Evolutionary conservation across 2,797 vertebrate genomes (phyloP).

Genomic region (Bufotes viridis): DNA sequence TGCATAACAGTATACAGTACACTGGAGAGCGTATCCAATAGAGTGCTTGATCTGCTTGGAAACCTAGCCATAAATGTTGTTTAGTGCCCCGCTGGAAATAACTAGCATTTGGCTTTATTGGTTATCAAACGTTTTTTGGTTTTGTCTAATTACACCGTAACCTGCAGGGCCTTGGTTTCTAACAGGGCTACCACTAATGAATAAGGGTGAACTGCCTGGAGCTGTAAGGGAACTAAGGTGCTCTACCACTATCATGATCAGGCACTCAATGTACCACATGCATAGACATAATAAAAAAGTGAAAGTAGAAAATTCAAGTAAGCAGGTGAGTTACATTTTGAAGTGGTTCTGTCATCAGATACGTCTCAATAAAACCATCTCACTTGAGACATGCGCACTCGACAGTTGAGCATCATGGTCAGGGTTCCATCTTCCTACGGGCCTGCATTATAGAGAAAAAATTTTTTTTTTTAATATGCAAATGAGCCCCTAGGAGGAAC

Average conservation of each 20-base stretch:
- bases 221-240: neutral
- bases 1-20: neutral
- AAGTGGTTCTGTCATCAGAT: too few relatives aligned
- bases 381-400: too few relatives aligned
- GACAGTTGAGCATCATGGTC: too few relatives aligned
- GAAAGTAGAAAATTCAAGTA: neutral
- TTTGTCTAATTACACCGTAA: too few relatives aligned
- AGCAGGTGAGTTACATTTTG: neutral
- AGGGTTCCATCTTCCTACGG: too few relatives aligned
- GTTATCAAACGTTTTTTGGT: neutral
- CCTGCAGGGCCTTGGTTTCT: neutral
- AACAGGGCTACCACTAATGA: neutral
- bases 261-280: neutral
- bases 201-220: neutral
- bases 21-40: neutral
- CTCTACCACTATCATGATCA: neutral
- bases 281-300: neutral
- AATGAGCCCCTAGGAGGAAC: too few relatives aligned
- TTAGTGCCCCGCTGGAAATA: neutral
- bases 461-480: too few relatives aligned
- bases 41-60: neutral
- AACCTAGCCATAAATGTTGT: neutral
- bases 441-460: too few relatives aligned
- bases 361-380: too few relatives aligned
- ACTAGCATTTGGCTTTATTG: neutral